Conservation (phyloP, 2,888 invertebrate species). For the Coremacera marginata region DNA sequence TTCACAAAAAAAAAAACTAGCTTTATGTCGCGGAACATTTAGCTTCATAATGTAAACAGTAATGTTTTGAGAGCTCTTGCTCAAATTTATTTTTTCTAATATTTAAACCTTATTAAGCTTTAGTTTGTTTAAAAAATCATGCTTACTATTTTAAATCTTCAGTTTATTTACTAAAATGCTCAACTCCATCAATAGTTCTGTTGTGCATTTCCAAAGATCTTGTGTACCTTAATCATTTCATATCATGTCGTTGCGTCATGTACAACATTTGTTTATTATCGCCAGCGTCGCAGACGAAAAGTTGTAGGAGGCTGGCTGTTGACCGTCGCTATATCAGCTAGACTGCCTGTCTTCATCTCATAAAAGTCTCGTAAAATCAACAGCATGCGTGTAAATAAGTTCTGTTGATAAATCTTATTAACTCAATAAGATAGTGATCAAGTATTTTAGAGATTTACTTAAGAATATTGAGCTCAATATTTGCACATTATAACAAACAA, state of each 20-base stretch:
- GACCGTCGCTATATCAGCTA: not conserved
- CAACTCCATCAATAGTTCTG: too few species aligned
- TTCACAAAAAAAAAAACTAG: too few species aligned
- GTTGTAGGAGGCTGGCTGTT: not conserved
- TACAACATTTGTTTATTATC: not conserved
- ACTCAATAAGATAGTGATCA: not conserved
- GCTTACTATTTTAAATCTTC: too few species aligned
- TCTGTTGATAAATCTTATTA: not conserved
- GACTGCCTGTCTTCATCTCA: slow-evolving; percentile 7
- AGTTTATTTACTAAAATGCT: not conserved
- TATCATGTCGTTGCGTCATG: not conserved
- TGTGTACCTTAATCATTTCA: not conserved
- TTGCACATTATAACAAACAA: too few species aligned
- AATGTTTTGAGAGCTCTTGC: too few species aligned
- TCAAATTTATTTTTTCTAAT: too few species aligned
- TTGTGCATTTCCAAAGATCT: not conserved
- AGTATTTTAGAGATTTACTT: too few species aligned
- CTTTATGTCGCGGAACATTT: too few species aligned
- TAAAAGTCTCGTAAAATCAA: slow-evolving; percentile 15
- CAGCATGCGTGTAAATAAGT: not conserved
- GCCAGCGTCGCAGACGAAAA: not conserved
- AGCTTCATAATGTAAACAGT: too few species aligned
- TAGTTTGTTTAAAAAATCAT: too few species aligned
- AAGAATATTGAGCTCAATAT: too few species aligned
- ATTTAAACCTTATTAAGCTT: too few species aligned